Evolutionary conservation across 2,888 invertebrate species (phyloP), one percentile per base, ranked within the genome.

Genomic region (Tholera decimalis): DNA sequence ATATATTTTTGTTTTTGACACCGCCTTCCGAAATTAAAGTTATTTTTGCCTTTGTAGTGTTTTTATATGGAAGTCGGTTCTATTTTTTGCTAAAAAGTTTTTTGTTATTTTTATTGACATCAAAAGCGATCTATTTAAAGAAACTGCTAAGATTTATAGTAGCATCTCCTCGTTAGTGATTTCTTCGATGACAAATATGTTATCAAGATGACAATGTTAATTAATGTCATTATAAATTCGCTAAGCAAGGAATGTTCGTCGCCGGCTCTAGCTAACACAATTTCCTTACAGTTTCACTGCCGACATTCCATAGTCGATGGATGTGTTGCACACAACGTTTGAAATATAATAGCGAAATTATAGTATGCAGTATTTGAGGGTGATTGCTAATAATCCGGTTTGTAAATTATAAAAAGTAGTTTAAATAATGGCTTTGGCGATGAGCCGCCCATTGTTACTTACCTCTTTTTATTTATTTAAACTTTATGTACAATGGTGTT

Each of bases 181-280:
- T 50, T 51, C 59, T 50, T 39, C 13, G 51, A 61, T 61, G 50
- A 39, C n/a, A 50, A 50, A 49, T 50, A 58, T 61, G 39, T 59
- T 50, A 61, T 53, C 43, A 56, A 60, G 35, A 51, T 53, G 61
- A 49, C 47, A 75, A 76, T 53, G 24, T 57, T 57, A 61, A 76
- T 73, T 26, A 73, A 50, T 50, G 53, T 76, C 77, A 46, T 76
- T 71, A 68, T 73, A 73, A 76, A 70, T 73, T 70, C 53, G 53
- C 26, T 39, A 54, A 70, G 28, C 39, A 35, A 76, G 35, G 62
- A 73, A 73, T 76, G 71, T 50, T 44, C 44, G 13, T 30, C 44
- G 30, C 49, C 20, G 33, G 39, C 43, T 69, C 28, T 20, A 75
- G 54, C 15, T 33, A 49, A 37, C 59, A 70, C 49, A 62, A 56